phyloP scores from a whole-genome alignment of 2,113 vertebrate species.

The Sminthopsis crassicaudata region DNA sequence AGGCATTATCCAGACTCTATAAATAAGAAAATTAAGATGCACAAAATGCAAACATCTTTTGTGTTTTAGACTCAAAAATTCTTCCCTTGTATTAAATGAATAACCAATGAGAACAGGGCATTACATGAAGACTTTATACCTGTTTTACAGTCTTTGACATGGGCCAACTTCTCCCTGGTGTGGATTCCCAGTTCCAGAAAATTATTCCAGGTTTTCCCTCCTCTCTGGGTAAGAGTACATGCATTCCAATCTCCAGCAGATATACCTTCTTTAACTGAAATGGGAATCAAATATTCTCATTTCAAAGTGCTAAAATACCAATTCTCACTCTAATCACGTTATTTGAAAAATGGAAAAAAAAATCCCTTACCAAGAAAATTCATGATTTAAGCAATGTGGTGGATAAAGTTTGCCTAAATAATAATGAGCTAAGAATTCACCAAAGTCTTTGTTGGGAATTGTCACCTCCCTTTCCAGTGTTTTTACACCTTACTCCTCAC shows the following conservation, averaged over 20 bases:
- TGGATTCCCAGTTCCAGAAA: slow-evolving; percentile 64
- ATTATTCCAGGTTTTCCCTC: slow-evolving; percentile 31
- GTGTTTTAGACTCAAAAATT: slow-evolving; percentile 36
- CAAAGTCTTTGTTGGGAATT: neutral
- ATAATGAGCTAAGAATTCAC: neutral
- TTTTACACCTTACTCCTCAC: neutral
- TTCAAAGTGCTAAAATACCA: neutral
- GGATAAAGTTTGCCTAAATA: neutral
- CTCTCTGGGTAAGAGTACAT: slow-evolving; percentile 3
- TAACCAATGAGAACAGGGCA: neutral
- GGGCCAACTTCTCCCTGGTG: slow-evolving; percentile 69
- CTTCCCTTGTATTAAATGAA: neutral
- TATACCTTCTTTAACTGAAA: slow-evolving; percentile 39
- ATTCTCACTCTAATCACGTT: neutral
- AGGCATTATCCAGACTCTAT: neutral
- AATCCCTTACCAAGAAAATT: neutral
- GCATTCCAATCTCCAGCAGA: slow-evolving; percentile 36
- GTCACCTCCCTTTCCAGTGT: neutral
- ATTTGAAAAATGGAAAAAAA: neutral
- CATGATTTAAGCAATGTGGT: neutral
- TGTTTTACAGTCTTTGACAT: slow-evolving; percentile 71
- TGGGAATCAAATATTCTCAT: slow-evolving; percentile 1
- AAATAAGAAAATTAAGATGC: slow-evolving; percentile 25
- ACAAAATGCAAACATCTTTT: neutral
- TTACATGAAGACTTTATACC: slow-evolving; percentile 15